Evolutionary conservation across 1,140 invertebrate genomes (phyloP), one percentile per base, ranked within the genome.

Genomic region (Saccostrea echinata): DNA sequence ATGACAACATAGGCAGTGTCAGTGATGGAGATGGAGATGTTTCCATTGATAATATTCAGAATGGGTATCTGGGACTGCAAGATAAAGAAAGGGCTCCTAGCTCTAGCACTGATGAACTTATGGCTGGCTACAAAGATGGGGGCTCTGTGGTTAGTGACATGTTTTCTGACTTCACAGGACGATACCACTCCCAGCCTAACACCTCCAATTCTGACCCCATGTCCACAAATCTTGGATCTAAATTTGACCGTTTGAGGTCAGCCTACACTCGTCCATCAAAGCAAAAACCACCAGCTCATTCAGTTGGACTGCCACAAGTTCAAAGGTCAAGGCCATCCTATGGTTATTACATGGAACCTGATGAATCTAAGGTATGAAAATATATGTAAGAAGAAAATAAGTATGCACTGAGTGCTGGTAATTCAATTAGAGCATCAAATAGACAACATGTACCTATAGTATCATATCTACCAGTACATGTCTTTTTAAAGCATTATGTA

Each of bases 1-100:
- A 92, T 88, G 92, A 91, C 33, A 88, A 92, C 84, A 91, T 92
- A 51, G 90, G 89, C 24, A 90, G 90, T 87, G 92, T 91, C 33
- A 91, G 91, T 85, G 90, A 91, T 81, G 86, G 90, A 18, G 91
- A 91, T 83, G 76, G 86, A 18, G 83, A 90, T 30, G 52, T 86
- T 33, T 84, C 57, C 11, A 51, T 35, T 4, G 86, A 88, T 3
- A 83, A 88, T 24, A 53, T 88, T 35, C 82, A 84, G 11, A 82
- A 85, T 33, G 61, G 81, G 18, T 86, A 85, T 53, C 35, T 85
- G 53, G 86, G 76, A 11, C 64, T 85, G 16, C 84, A 24, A 71
- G 53, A 80, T 64, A 81, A 0, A 51, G 51, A 30, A 87, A 87
- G 81, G 57, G 55, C 30, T 16, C 86, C 86, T 16, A 64, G 84